These are phyloP conservation scores for Drosophila ercepeae DNA, from an alignment of 1,140 invertebrate species.

Conservation along the genomic window DNA sequence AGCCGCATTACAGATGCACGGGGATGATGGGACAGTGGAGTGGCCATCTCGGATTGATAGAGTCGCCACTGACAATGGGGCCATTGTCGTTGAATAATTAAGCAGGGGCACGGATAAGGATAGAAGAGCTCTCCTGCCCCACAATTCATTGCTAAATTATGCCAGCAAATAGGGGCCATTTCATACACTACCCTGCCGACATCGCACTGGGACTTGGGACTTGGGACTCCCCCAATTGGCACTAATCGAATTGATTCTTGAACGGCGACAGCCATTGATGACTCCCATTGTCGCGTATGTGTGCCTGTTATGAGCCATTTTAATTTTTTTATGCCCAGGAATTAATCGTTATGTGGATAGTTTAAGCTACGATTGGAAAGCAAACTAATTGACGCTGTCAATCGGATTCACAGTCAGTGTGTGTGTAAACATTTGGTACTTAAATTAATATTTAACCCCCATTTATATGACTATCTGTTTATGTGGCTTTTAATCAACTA, in stretches of 20 bases:
- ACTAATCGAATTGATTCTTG: constrained; percentile 47
- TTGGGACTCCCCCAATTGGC: constrained; percentile 12
- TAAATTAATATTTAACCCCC: constrained; percentile 18
- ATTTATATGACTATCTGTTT: constrained; percentile 1
- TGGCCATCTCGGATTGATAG: constrained; percentile 46
- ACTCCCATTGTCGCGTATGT: constrained; percentile 1
- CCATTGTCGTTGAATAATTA: constrained; percentile 68
- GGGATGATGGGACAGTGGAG: constrained; percentile 9
- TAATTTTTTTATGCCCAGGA: constrained; percentile 15
- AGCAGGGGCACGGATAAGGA: constrained; percentile 42
- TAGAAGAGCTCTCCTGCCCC: not conserved
- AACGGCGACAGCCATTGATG: constrained; percentile 5
- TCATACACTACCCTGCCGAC: constrained; percentile 11
- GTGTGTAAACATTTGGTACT: constrained; percentile 26
- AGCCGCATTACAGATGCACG: constrained; percentile 68
- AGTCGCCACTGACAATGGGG: constrained; percentile 46
- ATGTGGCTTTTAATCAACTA: constrained; percentile 1
- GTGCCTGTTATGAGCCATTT: constrained; percentile 3
- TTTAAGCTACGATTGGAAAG: constrained; percentile 7
- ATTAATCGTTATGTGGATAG: constrained; percentile 22
- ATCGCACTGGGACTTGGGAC: constrained; percentile 16
- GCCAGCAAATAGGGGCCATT: constrained; percentile 31
- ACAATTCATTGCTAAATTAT: constrained; percentile 59
- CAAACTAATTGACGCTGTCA: constrained; percentile 27
- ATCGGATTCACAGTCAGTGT: not conserved